phyloP scores from a whole-genome alignment of 1,140 invertebrate species.

The Bombus confusus region DNA sequence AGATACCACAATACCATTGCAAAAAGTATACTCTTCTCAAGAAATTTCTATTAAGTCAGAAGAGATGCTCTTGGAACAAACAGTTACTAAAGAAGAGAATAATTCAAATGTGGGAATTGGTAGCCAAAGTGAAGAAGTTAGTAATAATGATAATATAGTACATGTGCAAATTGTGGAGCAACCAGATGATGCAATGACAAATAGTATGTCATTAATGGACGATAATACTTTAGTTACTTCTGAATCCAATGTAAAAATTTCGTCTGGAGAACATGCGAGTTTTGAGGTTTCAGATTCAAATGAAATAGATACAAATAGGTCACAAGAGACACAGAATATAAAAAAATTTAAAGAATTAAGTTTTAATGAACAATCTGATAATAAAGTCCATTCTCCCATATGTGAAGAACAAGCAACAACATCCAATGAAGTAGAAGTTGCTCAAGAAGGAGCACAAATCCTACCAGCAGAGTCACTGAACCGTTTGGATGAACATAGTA shows the following conservation, averaged over 20 bases:
- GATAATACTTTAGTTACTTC: slow-evolving; percentile 60
- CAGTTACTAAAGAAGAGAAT: slow-evolving; percentile 39
- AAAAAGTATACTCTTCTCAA: slow-evolving; percentile 55
- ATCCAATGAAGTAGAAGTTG: slow-evolving; percentile 43
- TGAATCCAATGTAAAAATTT: slow-evolving; percentile 54
- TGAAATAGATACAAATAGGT: slow-evolving; percentile 39
- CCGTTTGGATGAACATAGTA: slow-evolving; percentile 35
- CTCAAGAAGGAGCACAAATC: slow-evolving; percentile 24
- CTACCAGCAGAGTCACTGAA: slow-evolving; percentile 49
- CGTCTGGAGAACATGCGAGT: slow-evolving; percentile 46
- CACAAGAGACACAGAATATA: slow-evolving; percentile 34
- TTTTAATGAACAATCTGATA: slow-evolving; percentile 25
- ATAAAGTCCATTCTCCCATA: slow-evolving; percentile 11
- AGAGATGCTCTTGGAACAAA: slow-evolving; percentile 21
- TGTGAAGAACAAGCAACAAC: slow-evolving; percentile 50
- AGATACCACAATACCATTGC: slow-evolving; percentile 24
- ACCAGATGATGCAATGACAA: slow-evolving; percentile 39
- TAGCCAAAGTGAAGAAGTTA: slow-evolving; percentile 5
- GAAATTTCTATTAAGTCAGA: slow-evolving; percentile 51
- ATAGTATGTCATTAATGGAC: slow-evolving; percentile 54
- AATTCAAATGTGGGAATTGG: neutral
- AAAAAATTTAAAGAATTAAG: slow-evolving; percentile 52
- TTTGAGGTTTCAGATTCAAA: slow-evolving; percentile 59
- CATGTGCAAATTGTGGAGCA: slow-evolving; percentile 45
- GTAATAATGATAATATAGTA: slow-evolving; percentile 16